Evolutionary conservation across 2,888 invertebrate species (phyloP), one percentile per base, ranked within the genome.

Genomic region (Invenusta paracnida): DNA sequence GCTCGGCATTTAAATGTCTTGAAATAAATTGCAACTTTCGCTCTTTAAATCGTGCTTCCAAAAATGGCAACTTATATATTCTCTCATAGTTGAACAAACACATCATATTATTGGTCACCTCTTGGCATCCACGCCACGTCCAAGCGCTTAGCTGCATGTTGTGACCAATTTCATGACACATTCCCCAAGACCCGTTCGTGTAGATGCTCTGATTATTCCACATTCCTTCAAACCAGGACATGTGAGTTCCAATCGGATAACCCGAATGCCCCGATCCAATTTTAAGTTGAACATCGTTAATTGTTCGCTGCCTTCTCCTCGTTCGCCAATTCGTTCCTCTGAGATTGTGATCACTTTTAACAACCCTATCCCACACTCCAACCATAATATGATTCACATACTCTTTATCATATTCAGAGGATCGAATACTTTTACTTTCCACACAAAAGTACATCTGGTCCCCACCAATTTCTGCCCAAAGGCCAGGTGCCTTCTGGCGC

Each of bases 101-200:
- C 87, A 89, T 88, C 25, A 89, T 87, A 81, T 89, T 89, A 81
- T 87, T 87, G 0, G 89, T 88, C 1, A 88, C 88, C 81, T 89
- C 89, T 0, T 29, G 67, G 0, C 88, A 87, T 1, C 88, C 88
- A 0, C 86, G 84, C 30, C 88, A 88, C 0, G 88, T 89, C 89
- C 89, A 89, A 28, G 66, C 85, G 0, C n/a, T 27, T 30, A 84
- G 31, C 87, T 89, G 89, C 87, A 89, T 86, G 85, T 89, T 89
- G 87, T 89, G 89, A n/a, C 89, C 89, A 0, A 89, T 82, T 85
- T 89, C 89, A 82, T 89, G 89, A 85, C 87, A 89, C 29, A 88
- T 28, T 0, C 89, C 89, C 89, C 89, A 89, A 11, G 67, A 83
- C 2, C 88, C 89, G 5, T 85, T 66, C 48, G 67, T 67, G n/a